A percentile compares a stretch with the other conserved stretches of the same genome.
Conservation (phyloP, 2,797 vertebrate genomes). For the Balearica regulorum region DNA sequence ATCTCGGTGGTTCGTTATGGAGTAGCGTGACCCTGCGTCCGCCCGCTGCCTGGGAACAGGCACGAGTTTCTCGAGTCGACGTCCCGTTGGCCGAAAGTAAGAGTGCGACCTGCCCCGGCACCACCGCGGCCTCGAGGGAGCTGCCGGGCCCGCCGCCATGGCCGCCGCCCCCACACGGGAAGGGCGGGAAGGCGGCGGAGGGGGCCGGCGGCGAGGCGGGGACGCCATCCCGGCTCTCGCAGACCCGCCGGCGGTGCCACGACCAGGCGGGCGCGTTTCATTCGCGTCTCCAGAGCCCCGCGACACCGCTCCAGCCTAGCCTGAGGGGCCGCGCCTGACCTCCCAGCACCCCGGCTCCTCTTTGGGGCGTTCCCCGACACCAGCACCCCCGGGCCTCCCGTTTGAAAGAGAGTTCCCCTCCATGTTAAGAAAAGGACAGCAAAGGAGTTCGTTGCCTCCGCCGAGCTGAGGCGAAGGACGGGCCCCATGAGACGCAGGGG, state of each 20-base stretch:
- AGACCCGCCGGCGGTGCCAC: background rate
- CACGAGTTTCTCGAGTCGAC: background rate
- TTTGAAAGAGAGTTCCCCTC: background rate
- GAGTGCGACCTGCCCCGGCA: background rate
- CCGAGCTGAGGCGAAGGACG: background rate
- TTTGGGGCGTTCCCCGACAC: no score
- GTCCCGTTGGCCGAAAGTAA: background rate
- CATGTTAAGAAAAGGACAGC: background rate
- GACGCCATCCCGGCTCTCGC: background rate
- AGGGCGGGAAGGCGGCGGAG: background rate
- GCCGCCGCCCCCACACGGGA: background rate
- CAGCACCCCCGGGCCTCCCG: background rate
- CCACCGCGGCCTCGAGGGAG: background rate
- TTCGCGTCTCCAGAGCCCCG: background rate
- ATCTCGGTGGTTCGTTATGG: rapidly evolving
- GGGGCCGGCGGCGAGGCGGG: background rate
- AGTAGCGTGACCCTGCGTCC: background rate
- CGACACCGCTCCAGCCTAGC: background rate
- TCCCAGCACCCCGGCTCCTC: no score
- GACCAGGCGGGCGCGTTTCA: background rate
- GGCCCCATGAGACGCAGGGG: rapidly evolving
- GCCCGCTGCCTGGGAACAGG: background rate
- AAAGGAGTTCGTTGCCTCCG: background rate
- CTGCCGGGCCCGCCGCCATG: background rate
- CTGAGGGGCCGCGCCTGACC: background rate